A percentile compares a stretch with the other conserved stretches of the same genome.
These are phyloP conservation scores for Willowsia nigromaculata DNA, from an alignment of 2,888 invertebrate species.

Conservation along the genomic window DNA sequence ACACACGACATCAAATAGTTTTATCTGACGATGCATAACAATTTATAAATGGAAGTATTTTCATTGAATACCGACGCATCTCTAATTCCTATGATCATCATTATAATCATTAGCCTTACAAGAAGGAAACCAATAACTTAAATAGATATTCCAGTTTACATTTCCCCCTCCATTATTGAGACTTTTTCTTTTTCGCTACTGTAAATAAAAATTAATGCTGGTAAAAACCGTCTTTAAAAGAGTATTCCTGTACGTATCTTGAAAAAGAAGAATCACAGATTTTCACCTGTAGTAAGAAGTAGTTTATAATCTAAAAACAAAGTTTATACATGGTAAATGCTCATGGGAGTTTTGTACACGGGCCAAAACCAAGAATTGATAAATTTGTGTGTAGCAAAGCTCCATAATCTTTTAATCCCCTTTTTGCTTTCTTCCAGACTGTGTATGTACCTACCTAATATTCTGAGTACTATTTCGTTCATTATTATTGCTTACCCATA, in stretches of 20 bases:
- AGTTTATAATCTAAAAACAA: too few species aligned
- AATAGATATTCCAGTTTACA: neutral
- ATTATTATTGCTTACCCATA: slow-evolving; percentile 29
- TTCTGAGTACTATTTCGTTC: neutral
- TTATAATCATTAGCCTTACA: neutral
- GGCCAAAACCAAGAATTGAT: neutral
- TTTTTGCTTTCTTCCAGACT: too few species aligned
- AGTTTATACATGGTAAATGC: too few species aligned
- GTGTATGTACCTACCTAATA: neutral
- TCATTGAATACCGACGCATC: neutral
- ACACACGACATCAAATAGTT: too few species aligned
- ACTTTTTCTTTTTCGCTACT: neutral
- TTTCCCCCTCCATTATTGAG: neutral
- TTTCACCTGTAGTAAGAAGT: too few species aligned
- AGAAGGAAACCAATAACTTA: neutral
- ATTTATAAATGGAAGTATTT: neutral
- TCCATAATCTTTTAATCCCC: too few species aligned
- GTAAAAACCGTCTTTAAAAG: neutral
- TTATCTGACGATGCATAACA: slow-evolving; percentile 5
- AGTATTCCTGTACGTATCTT: neutral
- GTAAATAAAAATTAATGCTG: neutral
- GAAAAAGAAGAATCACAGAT: neutral
- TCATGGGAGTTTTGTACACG: too few species aligned
- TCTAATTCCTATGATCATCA: slow-evolving; percentile 9
- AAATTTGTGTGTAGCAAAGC: too few species aligned